A percentile compares a stretch with the other conserved stretches of the same genome.
These are phyloP conservation scores for Propithecus coquereli DNA, from an alignment of 2,113 vertebrate species.

Conservation along the genomic window DNA sequence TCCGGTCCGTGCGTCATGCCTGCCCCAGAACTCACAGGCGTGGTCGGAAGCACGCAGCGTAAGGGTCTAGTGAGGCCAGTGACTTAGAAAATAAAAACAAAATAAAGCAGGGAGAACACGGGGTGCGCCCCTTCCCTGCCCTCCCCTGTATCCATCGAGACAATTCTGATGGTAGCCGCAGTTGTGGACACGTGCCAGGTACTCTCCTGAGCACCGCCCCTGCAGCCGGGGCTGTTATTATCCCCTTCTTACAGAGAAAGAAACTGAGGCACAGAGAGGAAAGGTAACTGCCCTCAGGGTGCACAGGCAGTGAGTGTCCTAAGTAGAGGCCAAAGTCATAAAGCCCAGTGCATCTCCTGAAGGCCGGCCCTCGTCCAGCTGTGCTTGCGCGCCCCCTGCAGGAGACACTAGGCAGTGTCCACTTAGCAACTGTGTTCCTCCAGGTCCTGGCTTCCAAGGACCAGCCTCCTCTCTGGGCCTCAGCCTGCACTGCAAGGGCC, in stretches of 20 bases:
- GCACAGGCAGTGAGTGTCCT: neutral
- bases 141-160: no score
- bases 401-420: neutral
- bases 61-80: neutral
- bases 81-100: neutral
- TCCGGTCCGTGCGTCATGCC: neutral
- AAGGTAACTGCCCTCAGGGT: neutral
- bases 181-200: neutral
- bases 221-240: neutral
- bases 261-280: neutral
- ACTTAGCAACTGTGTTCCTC: accelerated
- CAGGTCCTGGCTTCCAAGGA: no score
- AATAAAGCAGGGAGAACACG: neutral
- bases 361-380: neutral
- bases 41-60: neutral
- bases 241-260: neutral
- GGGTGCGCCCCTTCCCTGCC: accelerated
- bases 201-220: neutral
- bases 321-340: neutral
- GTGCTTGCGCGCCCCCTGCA: neutral
- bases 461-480: neutral
- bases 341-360: neutral
- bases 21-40: neutral
- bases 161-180: neutral
- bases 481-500: neutral